phyloP scores from a whole-genome alignment of 2,113 vertebrate genomes.

The Oreochromis spilurus region DNA sequence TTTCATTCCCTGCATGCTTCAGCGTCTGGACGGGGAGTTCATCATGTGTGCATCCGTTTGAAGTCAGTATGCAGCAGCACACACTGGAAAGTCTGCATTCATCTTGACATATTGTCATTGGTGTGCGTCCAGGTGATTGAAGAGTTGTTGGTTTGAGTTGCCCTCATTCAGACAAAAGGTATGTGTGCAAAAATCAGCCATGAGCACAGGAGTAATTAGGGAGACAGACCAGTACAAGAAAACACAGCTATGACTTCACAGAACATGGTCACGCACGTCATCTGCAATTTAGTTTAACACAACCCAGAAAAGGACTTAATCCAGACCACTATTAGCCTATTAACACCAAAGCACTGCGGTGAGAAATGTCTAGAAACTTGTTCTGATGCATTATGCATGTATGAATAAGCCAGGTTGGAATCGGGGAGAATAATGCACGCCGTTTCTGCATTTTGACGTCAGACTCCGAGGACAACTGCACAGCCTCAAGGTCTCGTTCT shows the following conservation, averaged over 20 bases:
- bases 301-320: conserved; percentile 44
- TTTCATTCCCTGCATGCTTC: conserved; percentile 69
- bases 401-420: conserved; percentile 28
- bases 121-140: conserved; percentile 66
- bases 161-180: conserved; percentile 44
- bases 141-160: conserved; percentile 25
- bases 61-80: conserved; percentile 59
- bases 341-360: conserved; percentile 15
- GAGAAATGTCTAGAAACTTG: conserved; percentile 2
- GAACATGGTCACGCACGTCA: conserved; percentile 46
- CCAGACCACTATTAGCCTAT: conserved; percentile 43
- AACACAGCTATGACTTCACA: conserved; percentile 61
- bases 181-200: conserved; percentile 44
- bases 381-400: conserved; percentile 27
- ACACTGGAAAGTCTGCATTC: conserved; percentile 67
- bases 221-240: conserved; percentile 56
- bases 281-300: conserved; percentile 51
- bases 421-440: conserved; percentile 17
- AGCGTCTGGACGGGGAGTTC: conserved; percentile 62
- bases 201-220: conserved; percentile 54
- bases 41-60: conserved; percentile 54
- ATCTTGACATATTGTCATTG: conserved; percentile 57
- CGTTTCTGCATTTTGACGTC: conserved; percentile 22
- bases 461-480: conserved; percentile 15
- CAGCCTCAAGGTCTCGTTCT: conserved; percentile 27